These are phyloP conservation scores for Lethrus apterus DNA, from an alignment of 1,140 invertebrate species.

Conservation along the genomic window DNA sequence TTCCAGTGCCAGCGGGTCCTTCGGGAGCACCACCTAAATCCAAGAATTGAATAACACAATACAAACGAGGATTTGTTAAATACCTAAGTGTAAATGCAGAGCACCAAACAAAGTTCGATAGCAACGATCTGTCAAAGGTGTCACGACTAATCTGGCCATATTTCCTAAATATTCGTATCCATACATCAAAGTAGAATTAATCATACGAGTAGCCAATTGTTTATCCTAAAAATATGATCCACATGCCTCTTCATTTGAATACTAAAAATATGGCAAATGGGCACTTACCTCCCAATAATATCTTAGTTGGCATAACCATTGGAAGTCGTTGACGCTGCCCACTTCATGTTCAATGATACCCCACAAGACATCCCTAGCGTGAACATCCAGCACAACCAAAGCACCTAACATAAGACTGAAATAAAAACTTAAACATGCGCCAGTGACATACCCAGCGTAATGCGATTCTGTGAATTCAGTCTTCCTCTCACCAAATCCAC, in stretches of 20 bases:
- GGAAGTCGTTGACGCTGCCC: conserved; percentile 69
- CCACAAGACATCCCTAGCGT: conserved; percentile 79
- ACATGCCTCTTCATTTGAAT: background rate
- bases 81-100: conserved; percentile 70
- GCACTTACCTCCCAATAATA: conserved; percentile 87
- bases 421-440: background rate
- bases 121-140: conserved; percentile 86
- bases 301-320: conserved; percentile 81
- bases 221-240: conserved; percentile 44
- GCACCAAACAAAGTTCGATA: conserved; percentile 90
- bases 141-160: conserved; percentile 78
- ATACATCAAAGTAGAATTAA: conserved; percentile 83
- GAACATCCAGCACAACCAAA: conserved; percentile 86
- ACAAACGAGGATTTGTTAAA: background rate
- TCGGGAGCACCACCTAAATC: conserved; percentile 74
- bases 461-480: conserved; percentile 80
- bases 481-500: conserved; percentile 81
- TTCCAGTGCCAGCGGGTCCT: conserved; percentile 92
- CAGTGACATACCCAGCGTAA: conserved; percentile 65
- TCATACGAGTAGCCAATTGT: conserved; percentile 77
- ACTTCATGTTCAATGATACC: conserved; percentile 64
- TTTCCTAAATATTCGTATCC: conserved; percentile 96
- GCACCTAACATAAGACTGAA: conserved; percentile 51
- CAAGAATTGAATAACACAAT: background rate
- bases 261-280: background rate